A percentile compares a stretch with the other conserved stretches of the same genome.
These are phyloP conservation scores for Chrysemys picta DNA, from an alignment of 2,113 vertebrate species.

Conservation along the genomic window DNA sequence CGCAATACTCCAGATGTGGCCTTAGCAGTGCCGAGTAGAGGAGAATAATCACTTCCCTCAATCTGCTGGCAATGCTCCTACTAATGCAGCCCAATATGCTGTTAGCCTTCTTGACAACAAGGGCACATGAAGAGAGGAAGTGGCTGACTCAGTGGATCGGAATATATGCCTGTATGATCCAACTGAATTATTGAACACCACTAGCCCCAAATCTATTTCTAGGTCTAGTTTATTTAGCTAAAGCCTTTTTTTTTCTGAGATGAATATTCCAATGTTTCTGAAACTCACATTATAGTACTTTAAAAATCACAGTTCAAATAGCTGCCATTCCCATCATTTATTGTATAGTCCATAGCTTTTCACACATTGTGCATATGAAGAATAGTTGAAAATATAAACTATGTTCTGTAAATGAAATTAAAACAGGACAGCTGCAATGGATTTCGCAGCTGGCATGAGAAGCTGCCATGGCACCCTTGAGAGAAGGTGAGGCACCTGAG, in stretches of 20 bases:
- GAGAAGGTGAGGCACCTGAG: neutral
- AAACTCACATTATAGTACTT: neutral
- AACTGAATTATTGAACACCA: neutral
- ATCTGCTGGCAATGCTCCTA: no score
- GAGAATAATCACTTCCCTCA: no score
- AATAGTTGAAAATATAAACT: neutral
- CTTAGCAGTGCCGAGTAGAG: no score
- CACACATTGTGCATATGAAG: neutral
- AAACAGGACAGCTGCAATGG: rapidly evolving
- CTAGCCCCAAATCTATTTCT: rapidly evolving
- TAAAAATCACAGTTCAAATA: neutral
- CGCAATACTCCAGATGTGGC: no score
- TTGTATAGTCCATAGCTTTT: neutral
- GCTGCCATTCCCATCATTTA: neutral
- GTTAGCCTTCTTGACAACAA: no score
- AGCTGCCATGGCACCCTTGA: neutral
- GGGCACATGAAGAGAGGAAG: rapidly evolving
- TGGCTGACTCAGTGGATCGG: rapidly evolving
- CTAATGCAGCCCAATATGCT: no score
- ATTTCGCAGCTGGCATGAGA: neutral
- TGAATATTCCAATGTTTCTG: neutral
- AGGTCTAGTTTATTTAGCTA: neutral
- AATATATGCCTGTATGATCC: rapidly evolving
- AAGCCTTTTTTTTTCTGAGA: neutral
- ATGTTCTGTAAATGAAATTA: neutral